Evolutionary conservation across 2,888 invertebrate genomes (phyloP).

Genomic region (Chloroclysta siterata): DNA sequence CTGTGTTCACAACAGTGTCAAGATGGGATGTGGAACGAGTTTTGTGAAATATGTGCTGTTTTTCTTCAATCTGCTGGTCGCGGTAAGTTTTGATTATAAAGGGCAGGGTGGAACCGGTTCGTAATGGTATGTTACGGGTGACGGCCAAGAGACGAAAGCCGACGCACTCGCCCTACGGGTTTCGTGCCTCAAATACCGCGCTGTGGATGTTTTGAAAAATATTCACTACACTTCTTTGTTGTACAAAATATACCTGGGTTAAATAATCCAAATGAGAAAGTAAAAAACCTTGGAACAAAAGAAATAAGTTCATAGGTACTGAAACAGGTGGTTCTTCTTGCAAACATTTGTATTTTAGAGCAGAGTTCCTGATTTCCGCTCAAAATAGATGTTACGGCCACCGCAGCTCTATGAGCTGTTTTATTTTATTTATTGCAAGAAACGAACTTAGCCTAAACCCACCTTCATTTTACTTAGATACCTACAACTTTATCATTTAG

Average conservation of each 20-base stretch:
- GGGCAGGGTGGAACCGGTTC: slow-evolving; percentile 74
- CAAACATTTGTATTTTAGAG: not conserved
- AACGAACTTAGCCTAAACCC: no score
- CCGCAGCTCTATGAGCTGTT: slow-evolving; percentile 2
- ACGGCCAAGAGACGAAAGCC: slow-evolving; percentile 67
- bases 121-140: slow-evolving; percentile 65
- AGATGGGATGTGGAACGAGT: slow-evolving; percentile 89
- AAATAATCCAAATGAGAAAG: not conserved
- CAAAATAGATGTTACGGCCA: slow-evolving; percentile 11
- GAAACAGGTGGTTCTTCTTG: not conserved
- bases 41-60: slow-evolving; percentile 93
- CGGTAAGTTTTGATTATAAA: slow-evolving; percentile 86
- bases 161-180: slow-evolving; percentile 47
- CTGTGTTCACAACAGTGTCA: slow-evolving; percentile 65
- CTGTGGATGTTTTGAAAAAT: slow-evolving; percentile 4
- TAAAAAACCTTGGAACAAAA: not conserved
- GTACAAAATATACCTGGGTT: not conserved
- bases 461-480: no score
- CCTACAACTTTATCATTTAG: no score
- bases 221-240: not conserved
- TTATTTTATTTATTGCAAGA: not conserved
- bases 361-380: slow-evolving; percentile 1
- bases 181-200: slow-evolving; percentile 18
- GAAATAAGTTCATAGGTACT: not conserved
- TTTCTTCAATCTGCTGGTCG: slow-evolving; percentile 90